phyloP scores from a whole-genome alignment of 2,113 vertebrate species.

The Pavo muticus region DNA sequence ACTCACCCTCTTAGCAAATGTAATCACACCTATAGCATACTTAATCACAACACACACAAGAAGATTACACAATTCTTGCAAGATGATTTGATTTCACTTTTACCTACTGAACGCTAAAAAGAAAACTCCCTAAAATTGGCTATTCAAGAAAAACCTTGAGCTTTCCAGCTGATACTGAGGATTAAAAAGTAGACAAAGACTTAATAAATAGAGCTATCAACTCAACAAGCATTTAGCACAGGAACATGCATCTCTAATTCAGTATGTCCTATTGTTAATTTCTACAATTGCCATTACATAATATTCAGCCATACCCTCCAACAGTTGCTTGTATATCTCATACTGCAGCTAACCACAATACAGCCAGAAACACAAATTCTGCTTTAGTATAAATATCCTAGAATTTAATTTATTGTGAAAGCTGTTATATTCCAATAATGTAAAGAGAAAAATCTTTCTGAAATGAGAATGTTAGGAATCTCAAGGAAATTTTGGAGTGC shows the following conservation, averaged over 20 bases:
- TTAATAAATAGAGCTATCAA: constrained; percentile 13
- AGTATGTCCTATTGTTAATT: not conserved
- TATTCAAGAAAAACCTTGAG: not conserved
- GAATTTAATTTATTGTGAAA: not conserved
- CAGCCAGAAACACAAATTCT: not conserved
- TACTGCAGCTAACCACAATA: not conserved
- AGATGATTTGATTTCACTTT: constrained; percentile 6
- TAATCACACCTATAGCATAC: not conserved
- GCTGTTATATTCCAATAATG: not conserved
- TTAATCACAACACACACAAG: not conserved
- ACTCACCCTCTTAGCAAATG: not conserved
- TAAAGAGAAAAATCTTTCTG: not conserved
- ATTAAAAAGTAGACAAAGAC: constrained; percentile 30
- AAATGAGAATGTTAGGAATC: not conserved
- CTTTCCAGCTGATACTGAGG: not conserved
- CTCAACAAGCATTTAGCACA: not conserved
- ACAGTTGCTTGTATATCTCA: not conserved
- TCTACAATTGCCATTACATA: not conserved
- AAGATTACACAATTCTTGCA: not conserved
- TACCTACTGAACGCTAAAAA: constrained; percentile 12
- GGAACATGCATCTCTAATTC: not conserved
- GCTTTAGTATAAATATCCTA: not conserved
- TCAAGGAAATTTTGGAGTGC: not conserved
- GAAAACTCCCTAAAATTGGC: not conserved
- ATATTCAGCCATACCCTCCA: not conserved